A percentile compares a stretch with the other conserved stretches of the same genome.
Evolutionary conservation across 1,140 invertebrate genomes (phyloP).

Genomic region (Zaprionus tsacasi): DNA sequence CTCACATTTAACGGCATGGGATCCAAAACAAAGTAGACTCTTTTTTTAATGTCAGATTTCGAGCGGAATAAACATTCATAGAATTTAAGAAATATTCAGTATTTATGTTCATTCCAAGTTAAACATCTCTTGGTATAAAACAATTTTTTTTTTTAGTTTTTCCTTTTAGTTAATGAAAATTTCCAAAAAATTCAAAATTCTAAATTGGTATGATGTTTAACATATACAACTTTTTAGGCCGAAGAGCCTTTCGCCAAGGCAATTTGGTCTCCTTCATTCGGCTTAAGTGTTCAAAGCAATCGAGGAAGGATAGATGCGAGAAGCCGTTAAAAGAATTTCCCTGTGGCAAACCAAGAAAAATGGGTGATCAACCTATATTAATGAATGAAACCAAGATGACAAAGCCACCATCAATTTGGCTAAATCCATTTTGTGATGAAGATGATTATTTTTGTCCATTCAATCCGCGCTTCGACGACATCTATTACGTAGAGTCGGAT

Average conservation of each 20-base stretch:
- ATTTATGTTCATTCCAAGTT: not conserved
- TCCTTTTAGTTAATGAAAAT: not conserved
- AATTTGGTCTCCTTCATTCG: not conserved
- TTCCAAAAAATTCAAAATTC: not conserved
- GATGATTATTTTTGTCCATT: constrained; percentile 47
- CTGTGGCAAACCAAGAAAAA: constrained; percentile 49
- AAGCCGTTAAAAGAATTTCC: constrained; percentile 21
- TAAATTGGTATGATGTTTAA: constrained; percentile 21
- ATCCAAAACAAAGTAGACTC: constrained; percentile 34
- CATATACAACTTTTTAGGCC: not conserved
- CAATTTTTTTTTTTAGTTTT: not conserved
- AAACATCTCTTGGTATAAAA: constrained; percentile 8
- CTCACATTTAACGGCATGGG: constrained; percentile 32
- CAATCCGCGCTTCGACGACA: constrained; percentile 72
- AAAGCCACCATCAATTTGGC: constrained; percentile 50
- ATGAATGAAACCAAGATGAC: not conserved
- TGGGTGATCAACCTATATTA: not conserved
- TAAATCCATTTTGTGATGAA: constrained; percentile 69
- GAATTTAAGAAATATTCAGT: not conserved
- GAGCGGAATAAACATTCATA: not conserved
- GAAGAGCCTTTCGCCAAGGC: not conserved
- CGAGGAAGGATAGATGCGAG: constrained; percentile 9
- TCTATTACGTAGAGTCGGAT: constrained; percentile 77
- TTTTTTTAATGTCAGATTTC: not conserved
- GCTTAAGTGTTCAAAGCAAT: constrained; percentile 9